Base-by-base conservation (phyloP, 2,113 vertebrate species). In the Hippocampus guttulatus region DNA sequence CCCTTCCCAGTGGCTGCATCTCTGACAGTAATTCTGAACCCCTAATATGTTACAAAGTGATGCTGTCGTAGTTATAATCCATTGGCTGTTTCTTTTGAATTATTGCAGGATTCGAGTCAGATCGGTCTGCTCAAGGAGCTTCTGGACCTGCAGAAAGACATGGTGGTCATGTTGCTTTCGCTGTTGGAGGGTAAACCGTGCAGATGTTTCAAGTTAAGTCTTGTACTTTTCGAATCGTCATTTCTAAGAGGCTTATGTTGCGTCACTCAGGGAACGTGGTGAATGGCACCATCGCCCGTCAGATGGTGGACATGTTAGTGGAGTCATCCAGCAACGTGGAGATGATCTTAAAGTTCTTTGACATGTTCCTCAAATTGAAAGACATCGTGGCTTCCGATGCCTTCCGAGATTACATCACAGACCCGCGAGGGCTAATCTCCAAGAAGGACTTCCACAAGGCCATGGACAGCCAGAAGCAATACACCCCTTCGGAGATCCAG, bases 261-360 rank as follows among this genome's bases (percentile, higher is more conserved):
- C 79, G 6, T 82, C 25, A 30, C 51, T 1, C 82, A 98, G 96
- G 96, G 47, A 98, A 98, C 5, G 92, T 98, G 77, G 96, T 98
- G 73, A 98, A 98, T 1, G 96, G 96, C 9, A 98, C 92, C 9
- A 98, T 99, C 14, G 97, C 96, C 2, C 93, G 96, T 18, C 96
- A 99, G 92, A 99, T 99, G 97, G 97, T 99, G 68, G 97, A 99
- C 90, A 99, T 99, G 97, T 90, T 99, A 52, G 97, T 99, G 30
- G 97, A 98, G 62, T 98, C 96, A 3, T 99, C 97, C 15, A 96
- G 94, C 91, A 98, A 99, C 0, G 97, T 99, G 67, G 96, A 98
- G 88, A 97, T 98, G 93, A 98, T 98, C 83, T 95, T 98, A 71
- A 98, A 98, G 84, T 99, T 99, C 91, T 99, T 99, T 1, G 96